A percentile compares a stretch with the other conserved stretches of the same genome.
Evolutionary conservation across 1,140 invertebrate species (phyloP).

Genomic region (Bactericera cockerelli): DNA sequence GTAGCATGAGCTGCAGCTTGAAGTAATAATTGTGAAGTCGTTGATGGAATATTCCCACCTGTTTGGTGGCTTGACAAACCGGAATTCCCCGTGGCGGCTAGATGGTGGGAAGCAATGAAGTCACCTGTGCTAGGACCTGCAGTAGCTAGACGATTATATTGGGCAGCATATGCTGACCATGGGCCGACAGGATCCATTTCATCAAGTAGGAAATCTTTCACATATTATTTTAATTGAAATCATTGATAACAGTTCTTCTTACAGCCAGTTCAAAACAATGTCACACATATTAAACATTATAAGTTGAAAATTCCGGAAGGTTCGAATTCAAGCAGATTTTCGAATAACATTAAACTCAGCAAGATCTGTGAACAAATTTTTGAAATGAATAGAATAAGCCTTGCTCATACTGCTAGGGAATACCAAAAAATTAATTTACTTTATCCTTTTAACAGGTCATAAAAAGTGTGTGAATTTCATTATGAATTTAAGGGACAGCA

Average conservation of each 20-base stretch:
- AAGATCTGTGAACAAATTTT: too few species aligned
- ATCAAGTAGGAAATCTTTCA: slow-evolving; percentile 8
- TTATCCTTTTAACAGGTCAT: too few species aligned
- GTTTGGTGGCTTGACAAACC: slow-evolving; percentile 28
- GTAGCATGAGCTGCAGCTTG: slow-evolving; percentile 42
- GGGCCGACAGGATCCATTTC: slow-evolving; percentile 60
- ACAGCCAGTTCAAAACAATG: not conserved
- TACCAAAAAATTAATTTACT: too few species aligned
- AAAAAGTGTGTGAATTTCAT: too few species aligned
- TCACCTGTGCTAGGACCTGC: slow-evolving; percentile 40
- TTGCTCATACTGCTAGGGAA: too few species aligned
- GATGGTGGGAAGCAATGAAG: slow-evolving; percentile 39
- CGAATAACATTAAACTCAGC: too few species aligned
- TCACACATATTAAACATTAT: not conserved
- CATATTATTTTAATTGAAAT: slow-evolving; percentile 1
- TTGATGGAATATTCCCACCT: slow-evolving; percentile 36
- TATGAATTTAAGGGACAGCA: too few species aligned
- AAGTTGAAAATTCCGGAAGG: too few species aligned
- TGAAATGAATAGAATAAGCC: too few species aligned
- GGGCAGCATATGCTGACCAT: slow-evolving; percentile 43
- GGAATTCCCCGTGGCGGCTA: slow-evolving; percentile 32
- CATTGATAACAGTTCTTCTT: slow-evolving; percentile 2
- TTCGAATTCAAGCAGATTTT: too few species aligned
- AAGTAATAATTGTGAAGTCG: slow-evolving; percentile 41
- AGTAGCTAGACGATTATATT: slow-evolving; percentile 50